Conservation (phyloP, 2,888 invertebrate species). For the Altica lythri region DNA sequence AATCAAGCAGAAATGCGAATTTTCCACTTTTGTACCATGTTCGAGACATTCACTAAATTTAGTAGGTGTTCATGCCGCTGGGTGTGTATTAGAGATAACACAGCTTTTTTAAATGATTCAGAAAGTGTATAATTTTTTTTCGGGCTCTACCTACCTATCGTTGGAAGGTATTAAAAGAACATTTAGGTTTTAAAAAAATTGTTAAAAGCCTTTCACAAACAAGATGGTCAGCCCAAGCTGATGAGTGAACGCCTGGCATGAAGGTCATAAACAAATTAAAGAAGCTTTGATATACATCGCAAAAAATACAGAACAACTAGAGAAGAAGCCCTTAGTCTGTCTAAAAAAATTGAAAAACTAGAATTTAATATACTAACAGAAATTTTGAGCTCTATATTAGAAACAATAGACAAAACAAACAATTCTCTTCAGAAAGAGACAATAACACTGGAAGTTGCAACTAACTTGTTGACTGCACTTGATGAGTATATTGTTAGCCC, state of each 20-base stretch:
- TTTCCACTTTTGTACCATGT: no score
- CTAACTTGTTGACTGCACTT: no score
- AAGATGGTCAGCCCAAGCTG: slow-evolving; percentile 9
- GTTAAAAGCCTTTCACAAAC: slow-evolving; percentile 3
- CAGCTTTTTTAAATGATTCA: not conserved
- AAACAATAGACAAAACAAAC: no score
- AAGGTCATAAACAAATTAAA: slow-evolving; percentile 7
- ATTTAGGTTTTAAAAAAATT: slow-evolving; percentile 5
- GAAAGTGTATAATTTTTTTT: no score
- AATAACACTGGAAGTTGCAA: no score
- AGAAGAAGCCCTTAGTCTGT: slow-evolving; percentile 17
- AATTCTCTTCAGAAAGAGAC: no score
- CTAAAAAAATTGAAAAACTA: slow-evolving; percentile 16
- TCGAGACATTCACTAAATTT: no score
- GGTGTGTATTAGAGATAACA: no score
- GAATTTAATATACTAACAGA: not conserved
- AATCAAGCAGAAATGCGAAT: no score
- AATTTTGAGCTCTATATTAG: not conserved
- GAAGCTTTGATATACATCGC: slow-evolving; percentile 16
- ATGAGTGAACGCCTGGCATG: slow-evolving; percentile 8
- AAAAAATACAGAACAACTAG: slow-evolving; percentile 11
- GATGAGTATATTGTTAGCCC: no score
- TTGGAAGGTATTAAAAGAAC: slow-evolving; percentile 9
- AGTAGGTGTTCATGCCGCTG: no score
- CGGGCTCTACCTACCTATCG: no score